phyloP scores from a whole-genome alignment of 2,888 invertebrate genomes.

The Elysia crispata region DNA sequence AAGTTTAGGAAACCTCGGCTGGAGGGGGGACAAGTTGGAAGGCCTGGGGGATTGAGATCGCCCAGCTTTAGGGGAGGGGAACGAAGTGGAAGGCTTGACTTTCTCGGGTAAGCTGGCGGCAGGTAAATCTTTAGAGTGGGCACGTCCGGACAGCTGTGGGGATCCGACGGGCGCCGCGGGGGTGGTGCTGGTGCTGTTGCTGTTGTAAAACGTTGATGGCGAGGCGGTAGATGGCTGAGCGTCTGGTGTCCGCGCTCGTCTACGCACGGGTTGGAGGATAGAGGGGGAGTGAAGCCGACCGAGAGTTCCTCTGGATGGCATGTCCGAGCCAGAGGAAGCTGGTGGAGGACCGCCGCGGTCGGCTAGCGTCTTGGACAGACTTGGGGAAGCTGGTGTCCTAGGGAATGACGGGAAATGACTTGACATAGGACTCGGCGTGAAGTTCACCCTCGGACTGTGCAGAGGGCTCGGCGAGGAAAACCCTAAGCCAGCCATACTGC shows the following conservation, averaged over 20 bases:
- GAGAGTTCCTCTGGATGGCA: background rate
- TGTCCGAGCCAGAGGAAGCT: background rate
- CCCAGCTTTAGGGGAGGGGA: background rate
- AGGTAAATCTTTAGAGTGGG: background rate
- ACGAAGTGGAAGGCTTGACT: background rate
- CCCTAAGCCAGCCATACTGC: too few species aligned
- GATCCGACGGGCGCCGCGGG: background rate
- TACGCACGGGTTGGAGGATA: background rate
- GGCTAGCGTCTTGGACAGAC: background rate
- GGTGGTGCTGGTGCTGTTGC: background rate
- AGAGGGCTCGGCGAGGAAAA: constrained; percentile 35
- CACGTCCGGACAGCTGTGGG: background rate
- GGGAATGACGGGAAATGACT: constrained; percentile 29
- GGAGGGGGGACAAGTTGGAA: constrained; percentile 39
- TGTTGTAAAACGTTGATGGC: background rate
- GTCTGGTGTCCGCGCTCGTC: background rate
- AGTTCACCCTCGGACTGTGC: constrained; percentile 40
- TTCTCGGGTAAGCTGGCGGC: background rate
- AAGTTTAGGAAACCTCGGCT: background rate
- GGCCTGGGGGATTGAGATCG: background rate
- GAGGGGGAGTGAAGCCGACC: background rate
- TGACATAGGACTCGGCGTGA: constrained; percentile 40
- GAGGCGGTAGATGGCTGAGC: background rate
- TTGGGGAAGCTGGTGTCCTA: background rate
- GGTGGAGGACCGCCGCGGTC: background rate